phyloP scores from a whole-genome alignment of 2,797 vertebrate species.

The Eulemur coronatus region DNA sequence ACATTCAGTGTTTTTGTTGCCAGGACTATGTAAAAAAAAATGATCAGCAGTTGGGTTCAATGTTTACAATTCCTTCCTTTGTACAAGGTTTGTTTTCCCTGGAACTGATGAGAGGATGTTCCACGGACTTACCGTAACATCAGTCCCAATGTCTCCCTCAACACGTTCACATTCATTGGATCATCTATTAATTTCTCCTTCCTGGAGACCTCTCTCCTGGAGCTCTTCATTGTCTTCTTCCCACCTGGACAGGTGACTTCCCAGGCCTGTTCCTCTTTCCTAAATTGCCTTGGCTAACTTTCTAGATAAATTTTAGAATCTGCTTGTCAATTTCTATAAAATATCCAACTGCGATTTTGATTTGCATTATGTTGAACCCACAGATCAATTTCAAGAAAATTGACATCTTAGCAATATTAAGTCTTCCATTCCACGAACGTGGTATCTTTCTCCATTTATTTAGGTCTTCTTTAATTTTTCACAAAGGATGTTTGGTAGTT shows the following conservation, averaged over 20 bases:
- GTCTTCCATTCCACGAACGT: neutral
- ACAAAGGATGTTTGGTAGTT: neutral
- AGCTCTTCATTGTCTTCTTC: neutral
- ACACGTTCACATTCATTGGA: neutral
- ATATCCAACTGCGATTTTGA: neutral
- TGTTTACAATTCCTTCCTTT: constrained; percentile 14
- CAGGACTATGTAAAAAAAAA: neutral
- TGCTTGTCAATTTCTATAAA: neutral
- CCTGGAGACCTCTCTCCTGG: neutral
- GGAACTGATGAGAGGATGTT: neutral
- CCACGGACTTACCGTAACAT: neutral
- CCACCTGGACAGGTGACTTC: neutral
- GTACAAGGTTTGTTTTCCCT: neutral
- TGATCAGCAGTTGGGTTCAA: neutral
- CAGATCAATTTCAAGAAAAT: neutral
- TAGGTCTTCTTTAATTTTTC: neutral
- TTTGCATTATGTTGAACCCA: neutral
- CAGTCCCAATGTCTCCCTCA: neutral
- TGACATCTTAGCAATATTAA: neutral
- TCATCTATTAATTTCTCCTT: neutral
- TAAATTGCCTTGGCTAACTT: neutral
- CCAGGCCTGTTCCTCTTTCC: neutral
- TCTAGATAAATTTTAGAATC: constrained; percentile 1
- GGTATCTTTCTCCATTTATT: neutral
- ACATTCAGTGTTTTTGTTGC: neutral